Evolutionary conservation across 2,888 invertebrate genomes (phyloP), one percentile per base, ranked within the genome.

Genomic region (Teleogryllus oceanicus): DNA sequence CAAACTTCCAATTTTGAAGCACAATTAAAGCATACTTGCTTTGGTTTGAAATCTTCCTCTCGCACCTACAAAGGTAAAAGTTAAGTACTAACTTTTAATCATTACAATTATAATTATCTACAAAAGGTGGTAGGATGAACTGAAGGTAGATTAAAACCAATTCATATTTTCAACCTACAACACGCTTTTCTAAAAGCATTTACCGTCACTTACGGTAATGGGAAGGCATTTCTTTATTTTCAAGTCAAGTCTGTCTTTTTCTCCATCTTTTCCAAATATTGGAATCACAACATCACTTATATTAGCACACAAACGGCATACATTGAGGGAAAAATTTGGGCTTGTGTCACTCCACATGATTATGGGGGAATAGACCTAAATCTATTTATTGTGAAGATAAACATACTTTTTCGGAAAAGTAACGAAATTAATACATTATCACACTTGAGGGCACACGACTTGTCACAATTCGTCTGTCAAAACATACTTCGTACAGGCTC

Each of bases 151-250:
- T 8, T 8, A 8, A 37, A 37, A 37, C 37, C 8, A 37, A 37
- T 37, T 37, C 37, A 37, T 37, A 37, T 37, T 37, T 37, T 37
- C 37, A 37, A 37, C 37, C 37, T 8, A 37, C 37, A 37, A 37
- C 37, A 37, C 37, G 37, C 37, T 37, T 37, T 37, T 8, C 37
- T 37, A 37, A 8, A 37, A 8, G 5, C 8, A 37, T 37, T 8
- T 37, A 37, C 37, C 37, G 37, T 37, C 37, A 84, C 85, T 84
- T 85, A 87, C 88, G 80, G 84, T 83, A 77, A 87, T 83, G 37
- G 86, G 85, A 75, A 87, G 83, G 82, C 86, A 87, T 84, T 86
- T 86, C 82, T 85, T 86, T 18, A 88, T 85, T 84, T 87, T 87
- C 75, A 84, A 81, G 80, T 86, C 86, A 50, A 87, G 83, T 78